These are phyloP conservation scores for Gallinago stenura DNA, from an alignment of 2,797 vertebrate genomes.

Conservation along the genomic window DNA sequence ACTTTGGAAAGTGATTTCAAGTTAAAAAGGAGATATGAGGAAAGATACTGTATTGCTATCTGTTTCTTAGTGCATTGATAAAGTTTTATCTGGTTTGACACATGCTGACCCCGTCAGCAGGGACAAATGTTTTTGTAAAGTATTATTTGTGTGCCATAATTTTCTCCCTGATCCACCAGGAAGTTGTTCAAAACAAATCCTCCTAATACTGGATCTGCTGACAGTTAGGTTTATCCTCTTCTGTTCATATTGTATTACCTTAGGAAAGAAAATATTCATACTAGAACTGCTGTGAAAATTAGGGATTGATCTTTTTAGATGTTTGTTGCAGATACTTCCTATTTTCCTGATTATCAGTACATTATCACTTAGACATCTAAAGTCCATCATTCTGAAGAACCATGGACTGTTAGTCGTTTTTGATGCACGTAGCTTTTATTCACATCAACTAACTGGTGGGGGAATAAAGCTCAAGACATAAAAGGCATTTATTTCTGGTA, in stretches of 20 bases:
- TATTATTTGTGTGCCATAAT: background rate
- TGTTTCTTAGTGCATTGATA: background rate
- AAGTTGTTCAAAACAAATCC: background rate
- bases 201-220: background rate
- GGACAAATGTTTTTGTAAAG: background rate
- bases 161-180: background rate
- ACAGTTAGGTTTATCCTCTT: background rate
- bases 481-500: background rate
- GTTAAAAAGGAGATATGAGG: background rate
- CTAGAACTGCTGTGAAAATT: background rate
- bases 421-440: background rate
- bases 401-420: background rate
- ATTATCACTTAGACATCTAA: background rate
- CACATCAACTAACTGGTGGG: no score
- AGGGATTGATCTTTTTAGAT: background rate
- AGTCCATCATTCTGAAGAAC: background rate
- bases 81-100: background rate
- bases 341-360: background rate
- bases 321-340: background rate
- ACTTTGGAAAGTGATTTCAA: background rate
- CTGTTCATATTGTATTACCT: background rate
- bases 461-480: background rate
- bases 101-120: background rate
- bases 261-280: background rate
- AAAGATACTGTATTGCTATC: background rate